Evolutionary conservation across 2,888 invertebrate species (phyloP).

Genomic region (Tetragnatha montana): DNA sequence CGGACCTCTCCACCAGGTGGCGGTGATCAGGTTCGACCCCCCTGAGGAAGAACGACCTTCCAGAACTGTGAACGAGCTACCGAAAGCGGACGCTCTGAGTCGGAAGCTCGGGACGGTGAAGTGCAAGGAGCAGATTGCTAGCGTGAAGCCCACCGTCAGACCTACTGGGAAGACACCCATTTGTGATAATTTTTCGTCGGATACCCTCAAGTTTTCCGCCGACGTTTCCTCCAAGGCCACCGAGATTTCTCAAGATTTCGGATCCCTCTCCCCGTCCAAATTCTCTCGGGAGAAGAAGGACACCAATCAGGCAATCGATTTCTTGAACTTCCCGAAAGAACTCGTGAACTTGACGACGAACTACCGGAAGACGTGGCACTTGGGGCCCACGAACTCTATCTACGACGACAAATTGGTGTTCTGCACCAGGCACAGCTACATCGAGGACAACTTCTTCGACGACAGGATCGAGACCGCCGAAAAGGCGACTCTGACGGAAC

Average conservation of each 20-base stretch:
- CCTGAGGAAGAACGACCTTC: constrained; percentile 10
- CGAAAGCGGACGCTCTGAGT: constrained; percentile 18
- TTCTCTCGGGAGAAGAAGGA: constrained; percentile 1
- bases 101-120: constrained; percentile 49
- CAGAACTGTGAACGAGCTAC: constrained; percentile 18
- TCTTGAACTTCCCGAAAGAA: constrained; percentile 47
- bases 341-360: constrained; percentile 34
- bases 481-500: constrained; percentile 70
- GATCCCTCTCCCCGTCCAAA: constrained; percentile 24
- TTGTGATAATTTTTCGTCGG: constrained; percentile 45
- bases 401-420: constrained; percentile 54
- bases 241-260: constrained; percentile 28
- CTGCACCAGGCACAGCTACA: constrained; percentile 59
- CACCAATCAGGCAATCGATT: constrained; percentile 23
- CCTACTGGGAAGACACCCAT: not conserved
- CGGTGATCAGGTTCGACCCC: not conserved
- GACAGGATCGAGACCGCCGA: constrained; percentile 70
- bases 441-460: constrained; percentile 58
- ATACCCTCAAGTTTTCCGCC: constrained; percentile 12
- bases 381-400: constrained; percentile 46
- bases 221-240: not conserved
- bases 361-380: constrained; percentile 61
- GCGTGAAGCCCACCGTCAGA: constrained; percentile 62
- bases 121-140: constrained; percentile 63
- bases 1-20: constrained; percentile 58